Percentiles rank a stretch among this genome's conserved stretches.
Evolutionary conservation across 1,140 invertebrate genomes (phyloP).

Genomic region (Bombus confusus): DNA sequence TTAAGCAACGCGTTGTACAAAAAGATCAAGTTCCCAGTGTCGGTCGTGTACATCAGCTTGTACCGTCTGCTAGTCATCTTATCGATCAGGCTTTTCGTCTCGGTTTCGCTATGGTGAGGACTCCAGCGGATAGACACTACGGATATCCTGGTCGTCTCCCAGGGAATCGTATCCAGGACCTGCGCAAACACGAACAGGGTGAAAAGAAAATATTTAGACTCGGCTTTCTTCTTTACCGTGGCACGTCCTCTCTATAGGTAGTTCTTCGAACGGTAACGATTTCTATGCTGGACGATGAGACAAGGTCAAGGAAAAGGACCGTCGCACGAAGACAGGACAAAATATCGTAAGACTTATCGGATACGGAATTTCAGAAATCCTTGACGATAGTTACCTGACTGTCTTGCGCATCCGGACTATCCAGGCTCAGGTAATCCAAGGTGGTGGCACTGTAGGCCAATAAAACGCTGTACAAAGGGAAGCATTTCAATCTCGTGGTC

Average conservation of each 20-base stretch:
- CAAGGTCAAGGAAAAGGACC: not conserved
- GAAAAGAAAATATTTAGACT: not conserved
- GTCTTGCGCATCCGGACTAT: slow-evolving; percentile 80
- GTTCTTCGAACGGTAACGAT: too few relatives aligned
- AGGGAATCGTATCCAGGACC: slow-evolving; percentile 81
- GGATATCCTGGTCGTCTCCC: slow-evolving; percentile 79
- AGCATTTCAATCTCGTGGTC: slow-evolving; percentile 89
- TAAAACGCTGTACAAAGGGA: slow-evolving; percentile 91
- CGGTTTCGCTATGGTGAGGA: slow-evolving; percentile 74
- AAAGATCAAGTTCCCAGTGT: slow-evolving; percentile 78
- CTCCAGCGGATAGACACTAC: slow-evolving; percentile 79
- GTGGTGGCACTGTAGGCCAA: slow-evolving; percentile 88
- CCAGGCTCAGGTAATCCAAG: slow-evolving; percentile 89
- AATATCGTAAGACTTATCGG: not conserved
- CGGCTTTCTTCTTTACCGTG: too few relatives aligned
- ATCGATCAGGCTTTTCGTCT: slow-evolving; percentile 76
- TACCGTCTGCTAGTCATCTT: slow-evolving; percentile 76
- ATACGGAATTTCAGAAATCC: not conserved
- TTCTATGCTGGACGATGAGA: accelerated
- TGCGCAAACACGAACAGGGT: slow-evolving; percentile 46
- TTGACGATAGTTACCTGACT: slow-evolving; percentile 59
- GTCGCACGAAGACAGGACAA: not conserved
- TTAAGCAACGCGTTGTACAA: slow-evolving; percentile 76
- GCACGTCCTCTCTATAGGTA: too few relatives aligned
- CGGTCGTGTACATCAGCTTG: slow-evolving; percentile 69